Conservation (phyloP, 2,888 invertebrate species). For the Proisotoma minuta region DNA sequence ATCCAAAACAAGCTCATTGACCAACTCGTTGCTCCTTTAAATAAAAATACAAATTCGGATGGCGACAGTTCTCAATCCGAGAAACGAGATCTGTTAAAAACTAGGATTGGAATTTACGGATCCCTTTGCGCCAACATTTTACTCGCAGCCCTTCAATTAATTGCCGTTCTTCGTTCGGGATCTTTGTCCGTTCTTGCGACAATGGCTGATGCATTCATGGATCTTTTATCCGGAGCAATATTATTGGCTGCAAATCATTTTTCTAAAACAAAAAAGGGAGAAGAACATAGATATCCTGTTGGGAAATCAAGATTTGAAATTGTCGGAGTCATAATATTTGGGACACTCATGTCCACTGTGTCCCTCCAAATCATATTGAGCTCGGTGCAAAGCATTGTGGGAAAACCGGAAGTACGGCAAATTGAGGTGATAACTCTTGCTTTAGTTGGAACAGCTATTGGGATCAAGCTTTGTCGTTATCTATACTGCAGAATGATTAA, state of each 20-base stretch:
- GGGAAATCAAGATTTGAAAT: conserved; percentile 12
- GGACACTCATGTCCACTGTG: conserved; percentile 13
- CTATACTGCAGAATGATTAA: conserved; percentile 11
- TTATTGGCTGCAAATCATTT: conserved; percentile 5
- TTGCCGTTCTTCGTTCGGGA: conserved; percentile 12
- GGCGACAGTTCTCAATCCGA: neutral
- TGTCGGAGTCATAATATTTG: conserved; percentile 15
- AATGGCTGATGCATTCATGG: conserved; percentile 18
- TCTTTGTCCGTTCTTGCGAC: conserved; percentile 13
- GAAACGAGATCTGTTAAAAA: neutral
- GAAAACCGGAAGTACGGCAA: too few relatives aligned
- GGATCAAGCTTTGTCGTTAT: neutral
- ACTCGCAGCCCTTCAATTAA: conserved; percentile 2
- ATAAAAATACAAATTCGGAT: too few relatives aligned
- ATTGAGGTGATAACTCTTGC: neutral
- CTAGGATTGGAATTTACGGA: conserved; percentile 14
- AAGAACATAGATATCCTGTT: conserved; percentile 5
- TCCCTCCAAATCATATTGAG: conserved; percentile 4
- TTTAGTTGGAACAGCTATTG: neutral
- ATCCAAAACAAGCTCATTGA: conserved; percentile 10
- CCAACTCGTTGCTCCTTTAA: conserved; percentile 7
- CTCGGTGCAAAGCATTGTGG: neutral
- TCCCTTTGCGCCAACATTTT: conserved; percentile 7
- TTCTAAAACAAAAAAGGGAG: neutral
- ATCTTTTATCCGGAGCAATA: conserved; percentile 4